Conservation (phyloP, 2,888 invertebrate genomes). For the Gasteruption jaculator region DNA sequence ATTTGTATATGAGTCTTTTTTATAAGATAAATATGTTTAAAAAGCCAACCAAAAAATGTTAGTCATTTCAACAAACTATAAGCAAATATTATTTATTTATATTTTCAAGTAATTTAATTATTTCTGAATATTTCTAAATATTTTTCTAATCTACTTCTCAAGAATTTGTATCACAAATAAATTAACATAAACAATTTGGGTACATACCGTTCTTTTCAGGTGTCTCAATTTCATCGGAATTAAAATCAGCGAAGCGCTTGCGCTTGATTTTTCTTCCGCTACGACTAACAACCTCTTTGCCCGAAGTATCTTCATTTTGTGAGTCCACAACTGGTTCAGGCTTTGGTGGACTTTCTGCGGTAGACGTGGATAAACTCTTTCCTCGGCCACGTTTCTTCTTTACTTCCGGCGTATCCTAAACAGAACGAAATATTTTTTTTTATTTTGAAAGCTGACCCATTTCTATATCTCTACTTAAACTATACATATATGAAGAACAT, state of each 20-base stretch:
- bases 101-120: no score
- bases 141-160: no score
- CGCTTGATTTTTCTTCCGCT: slow-evolving; percentile 74
- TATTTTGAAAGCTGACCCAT: no score
- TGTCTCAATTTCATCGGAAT: slow-evolving; percentile 42
- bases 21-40: no score
- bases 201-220: slow-evolving; percentile 33
- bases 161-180: not conserved
- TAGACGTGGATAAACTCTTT: slow-evolving; percentile 29
- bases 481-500: not conserved
- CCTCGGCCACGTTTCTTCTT: slow-evolving; percentile 36
- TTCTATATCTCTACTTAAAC: no score
- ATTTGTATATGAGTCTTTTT: no score
- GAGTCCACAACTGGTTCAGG: slow-evolving; percentile 37
- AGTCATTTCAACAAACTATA: no score
- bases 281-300: slow-evolving; percentile 63
- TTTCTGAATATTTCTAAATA: no score
- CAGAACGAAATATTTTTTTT: no score
- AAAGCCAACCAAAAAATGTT: no score
- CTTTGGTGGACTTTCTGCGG: slow-evolving; percentile 33
- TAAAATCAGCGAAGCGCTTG: slow-evolving; percentile 52
- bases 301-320: slow-evolving; percentile 53
- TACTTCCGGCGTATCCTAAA: slow-evolving; percentile 32
- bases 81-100: no score
- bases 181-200: not conserved